Evolutionary conservation across 2,888 invertebrate genomes (phyloP), one percentile per base, ranked within the genome.

Genomic region (Drosophila anomelani): DNA sequence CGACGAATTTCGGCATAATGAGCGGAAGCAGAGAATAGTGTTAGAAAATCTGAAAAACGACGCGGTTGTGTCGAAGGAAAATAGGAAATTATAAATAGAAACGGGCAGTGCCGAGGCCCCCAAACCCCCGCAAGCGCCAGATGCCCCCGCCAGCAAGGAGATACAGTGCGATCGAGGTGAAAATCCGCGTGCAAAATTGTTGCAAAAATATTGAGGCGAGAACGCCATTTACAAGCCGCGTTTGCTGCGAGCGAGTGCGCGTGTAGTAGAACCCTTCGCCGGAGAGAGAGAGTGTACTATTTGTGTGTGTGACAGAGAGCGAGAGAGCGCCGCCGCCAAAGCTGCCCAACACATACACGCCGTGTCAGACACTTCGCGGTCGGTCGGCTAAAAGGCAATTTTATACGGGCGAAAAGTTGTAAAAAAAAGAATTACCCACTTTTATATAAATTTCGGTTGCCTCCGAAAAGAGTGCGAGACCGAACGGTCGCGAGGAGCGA

Each of bases 261-360:
- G 61, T 60, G 60, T 60, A 59, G 55, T 60, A 63, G 75, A 75
- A 60, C 60, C 51, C 51, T 51, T 51, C 51, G 62, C 61, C 62
- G 54, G 64, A 58, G 54, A 70, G 63, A 46, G 53, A 57, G 62
- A 74, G 76, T 68, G 68, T 32, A 73, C 76, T 68, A 68, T 32
- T 17, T 32, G 68, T 26, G 44, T 68, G 68, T 46, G 46, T 68
- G 46, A 20, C 20, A 66, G 83, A 85, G 85, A 80, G 76, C 88
- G 75, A 78, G 75, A 84, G 68, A 68, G 68, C 68, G 68, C 68
- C 68, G 68, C 68, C 70, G 68, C 68, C 68, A 66, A 80, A 85
- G 80, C 78, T 80, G 85, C 81, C 77, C 79, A 85, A 78, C 86
- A 83, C 81, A 89, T 88, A 88, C 86, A 83, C 88, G 85, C 81